phyloP scores from a whole-genome alignment of 1,140 invertebrate genomes.

The Asobara japonica region DNA sequence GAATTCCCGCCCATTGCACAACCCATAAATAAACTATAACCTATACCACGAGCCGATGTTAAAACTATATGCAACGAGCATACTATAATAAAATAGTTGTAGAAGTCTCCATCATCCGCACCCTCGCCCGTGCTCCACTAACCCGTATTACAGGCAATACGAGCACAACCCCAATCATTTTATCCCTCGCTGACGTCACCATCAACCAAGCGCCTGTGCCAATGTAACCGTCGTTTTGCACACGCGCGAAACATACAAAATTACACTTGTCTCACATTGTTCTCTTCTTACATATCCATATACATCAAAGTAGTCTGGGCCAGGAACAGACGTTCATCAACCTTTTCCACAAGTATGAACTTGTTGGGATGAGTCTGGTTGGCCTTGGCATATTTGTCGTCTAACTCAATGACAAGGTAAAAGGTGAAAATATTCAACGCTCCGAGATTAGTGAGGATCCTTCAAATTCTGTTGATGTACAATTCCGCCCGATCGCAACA shows the following conservation, averaged over 20 bases:
- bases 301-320: no score
- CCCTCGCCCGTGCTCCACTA: conserved; percentile 49
- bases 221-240: background rate
- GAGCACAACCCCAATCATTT: conserved; percentile 25
- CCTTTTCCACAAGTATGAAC: background rate
- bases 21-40: background rate
- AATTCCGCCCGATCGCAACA: no score
- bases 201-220: conserved; percentile 49
- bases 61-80: no score
- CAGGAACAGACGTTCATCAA: background rate
- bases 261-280: background rate
- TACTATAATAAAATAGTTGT: no score
- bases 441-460: no score
- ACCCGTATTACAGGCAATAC: conserved; percentile 50
- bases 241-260: background rate
- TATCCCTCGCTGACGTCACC: conserved; percentile 46
- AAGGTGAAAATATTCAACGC: background rate
- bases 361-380: background rate
- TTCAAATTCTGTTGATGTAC: no score
- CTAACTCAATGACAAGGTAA: background rate
- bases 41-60: no score
- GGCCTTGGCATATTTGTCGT: conserved; percentile 2
- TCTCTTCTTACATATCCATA: no score
- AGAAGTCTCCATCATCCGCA: background rate
- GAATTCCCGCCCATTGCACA: background rate